Evolutionary conservation across 1,140 invertebrate genomes (phyloP).

Genomic region (Trichogramma pretiosum): DNA sequence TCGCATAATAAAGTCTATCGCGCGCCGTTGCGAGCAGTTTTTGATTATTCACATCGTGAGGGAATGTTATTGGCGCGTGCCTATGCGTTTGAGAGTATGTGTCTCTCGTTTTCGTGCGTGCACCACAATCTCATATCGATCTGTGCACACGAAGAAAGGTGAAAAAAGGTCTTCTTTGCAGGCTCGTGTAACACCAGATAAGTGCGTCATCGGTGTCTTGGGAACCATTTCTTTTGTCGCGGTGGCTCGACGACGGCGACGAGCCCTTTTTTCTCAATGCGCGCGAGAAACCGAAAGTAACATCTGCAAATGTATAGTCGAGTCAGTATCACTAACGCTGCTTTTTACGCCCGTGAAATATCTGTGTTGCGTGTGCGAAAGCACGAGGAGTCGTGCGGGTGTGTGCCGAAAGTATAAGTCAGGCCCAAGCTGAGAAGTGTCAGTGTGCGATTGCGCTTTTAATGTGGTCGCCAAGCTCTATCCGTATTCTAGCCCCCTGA

Average conservation of each 20-base stretch:
- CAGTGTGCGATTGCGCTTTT: constrained; percentile 26
- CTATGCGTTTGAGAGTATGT: too few species aligned
- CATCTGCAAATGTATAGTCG: constrained; percentile 3
- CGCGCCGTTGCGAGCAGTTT: too few species aligned
- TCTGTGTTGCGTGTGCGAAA: constrained; percentile 23
- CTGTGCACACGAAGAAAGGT: too few species aligned
- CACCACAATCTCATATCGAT: background rate
- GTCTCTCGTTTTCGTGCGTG: too few species aligned
- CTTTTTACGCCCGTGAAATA: constrained; percentile 28
- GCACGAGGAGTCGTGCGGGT: too few species aligned
- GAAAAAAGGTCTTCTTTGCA: constrained; percentile 10
- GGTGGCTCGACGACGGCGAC: constrained; percentile 10
- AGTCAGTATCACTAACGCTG: too few species aligned
- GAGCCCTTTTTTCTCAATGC: background rate
- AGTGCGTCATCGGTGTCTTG: constrained; percentile 8
- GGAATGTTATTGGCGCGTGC: too few species aligned
- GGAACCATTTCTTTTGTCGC: background rate
- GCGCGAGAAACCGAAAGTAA: background rate
- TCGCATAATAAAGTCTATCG: constrained; percentile 8
- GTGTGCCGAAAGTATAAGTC: too few species aligned
- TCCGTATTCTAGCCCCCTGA: background rate
- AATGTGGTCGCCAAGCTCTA: constrained; percentile 20
- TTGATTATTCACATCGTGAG: constrained; percentile 9
- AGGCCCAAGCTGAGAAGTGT: too few species aligned
- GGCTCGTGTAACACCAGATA: constrained; percentile 2